These are phyloP conservation scores for Blomia tropicalis DNA, from an alignment of 2,888 invertebrate genomes.

Conservation along the genomic window DNA sequence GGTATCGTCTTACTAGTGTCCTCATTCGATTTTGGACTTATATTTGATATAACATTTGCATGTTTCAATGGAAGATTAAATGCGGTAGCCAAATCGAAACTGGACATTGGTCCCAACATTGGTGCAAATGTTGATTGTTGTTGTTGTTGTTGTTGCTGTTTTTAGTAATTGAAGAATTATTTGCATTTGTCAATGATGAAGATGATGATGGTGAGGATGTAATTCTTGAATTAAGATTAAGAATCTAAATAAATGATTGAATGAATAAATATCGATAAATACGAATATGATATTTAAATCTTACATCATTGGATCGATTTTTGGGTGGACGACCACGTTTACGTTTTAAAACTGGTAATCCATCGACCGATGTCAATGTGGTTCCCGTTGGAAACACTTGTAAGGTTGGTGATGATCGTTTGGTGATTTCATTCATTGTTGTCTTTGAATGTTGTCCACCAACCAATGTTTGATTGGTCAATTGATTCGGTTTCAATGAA, in stretches of 20 bases:
- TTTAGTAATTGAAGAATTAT: too few relatives aligned
- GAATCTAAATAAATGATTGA: too few relatives aligned
- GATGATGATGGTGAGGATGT: too few relatives aligned
- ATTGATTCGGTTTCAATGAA: too few relatives aligned
- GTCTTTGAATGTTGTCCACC: too few relatives aligned
- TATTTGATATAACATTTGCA: background rate
- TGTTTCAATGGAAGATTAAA: slow-evolving; percentile 2
- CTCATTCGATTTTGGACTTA: background rate
- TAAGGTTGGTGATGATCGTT: slow-evolving; percentile 1
- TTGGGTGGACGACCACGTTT: slow-evolving; percentile 88
- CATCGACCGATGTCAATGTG: slow-evolving; percentile 55
- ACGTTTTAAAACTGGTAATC: slow-evolving; percentile 59
- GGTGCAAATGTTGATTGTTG: background rate
- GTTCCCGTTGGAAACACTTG: slow-evolving; percentile 21
- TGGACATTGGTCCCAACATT: too few relatives aligned
- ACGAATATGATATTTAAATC: too few relatives aligned
- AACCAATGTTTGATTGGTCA: too few relatives aligned
- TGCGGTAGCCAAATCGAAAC: slow-evolving; percentile 11
- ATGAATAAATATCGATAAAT: too few relatives aligned
- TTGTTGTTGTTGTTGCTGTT: too few relatives aligned
- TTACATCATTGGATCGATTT: slow-evolving; percentile 41
- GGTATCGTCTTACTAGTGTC: slow-evolving; percentile 15
- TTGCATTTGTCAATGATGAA: too few relatives aligned
- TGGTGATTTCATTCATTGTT: background rate
- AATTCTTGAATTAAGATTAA: too few relatives aligned